phyloP scores from a whole-genome alignment of 2,797 vertebrate species.

The Xenentodon cancila region DNA sequence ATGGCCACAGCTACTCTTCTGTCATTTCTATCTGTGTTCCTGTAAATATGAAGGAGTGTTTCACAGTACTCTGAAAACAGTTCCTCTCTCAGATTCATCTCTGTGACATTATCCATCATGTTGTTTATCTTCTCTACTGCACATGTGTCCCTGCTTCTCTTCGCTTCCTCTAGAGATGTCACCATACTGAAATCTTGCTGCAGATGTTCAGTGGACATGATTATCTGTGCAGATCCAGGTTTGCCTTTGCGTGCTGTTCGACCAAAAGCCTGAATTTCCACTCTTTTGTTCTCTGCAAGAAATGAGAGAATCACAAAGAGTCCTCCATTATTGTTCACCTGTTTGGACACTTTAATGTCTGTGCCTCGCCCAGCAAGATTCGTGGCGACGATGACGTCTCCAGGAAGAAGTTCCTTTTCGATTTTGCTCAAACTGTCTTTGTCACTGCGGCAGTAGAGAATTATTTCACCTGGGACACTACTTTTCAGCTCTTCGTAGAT shows the following conservation, averaged over 20 bases:
- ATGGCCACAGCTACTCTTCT: constrained; percentile 34
- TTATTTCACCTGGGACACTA: constrained; percentile 16
- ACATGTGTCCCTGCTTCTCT: constrained; percentile 16
- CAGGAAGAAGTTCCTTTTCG: constrained; percentile 25
- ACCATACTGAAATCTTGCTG: constrained; percentile 19
- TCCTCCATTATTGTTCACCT: constrained; percentile 60
- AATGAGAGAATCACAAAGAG: constrained; percentile 63
- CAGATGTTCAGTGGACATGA: constrained; percentile 20
- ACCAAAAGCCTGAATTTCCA: constrained; percentile 59
- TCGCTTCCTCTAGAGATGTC: constrained; percentile 29
- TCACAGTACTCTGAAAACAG: constrained; percentile 41
- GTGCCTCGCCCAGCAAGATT: constrained; percentile 54
- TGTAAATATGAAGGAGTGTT: constrained; percentile 34
- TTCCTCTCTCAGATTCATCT: constrained; percentile 33
- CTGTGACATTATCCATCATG: constrained; percentile 34
- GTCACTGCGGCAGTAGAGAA: constrained; percentile 38
- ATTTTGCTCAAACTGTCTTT: constrained; percentile 29
- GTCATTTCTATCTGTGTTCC: constrained; percentile 17
- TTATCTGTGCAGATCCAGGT: constrained; percentile 42
- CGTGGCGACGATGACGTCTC: constrained; percentile 65
- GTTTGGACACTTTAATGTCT: constrained; percentile 60
- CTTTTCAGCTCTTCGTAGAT: constrained; percentile 27
- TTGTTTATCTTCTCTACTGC: constrained; percentile 17
- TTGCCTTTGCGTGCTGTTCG: constrained; percentile 38
- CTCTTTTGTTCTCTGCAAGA: constrained; percentile 50